phyloP scores from a whole-genome alignment of 2,888 invertebrate species.

The Nemotelus pantherinus region DNA sequence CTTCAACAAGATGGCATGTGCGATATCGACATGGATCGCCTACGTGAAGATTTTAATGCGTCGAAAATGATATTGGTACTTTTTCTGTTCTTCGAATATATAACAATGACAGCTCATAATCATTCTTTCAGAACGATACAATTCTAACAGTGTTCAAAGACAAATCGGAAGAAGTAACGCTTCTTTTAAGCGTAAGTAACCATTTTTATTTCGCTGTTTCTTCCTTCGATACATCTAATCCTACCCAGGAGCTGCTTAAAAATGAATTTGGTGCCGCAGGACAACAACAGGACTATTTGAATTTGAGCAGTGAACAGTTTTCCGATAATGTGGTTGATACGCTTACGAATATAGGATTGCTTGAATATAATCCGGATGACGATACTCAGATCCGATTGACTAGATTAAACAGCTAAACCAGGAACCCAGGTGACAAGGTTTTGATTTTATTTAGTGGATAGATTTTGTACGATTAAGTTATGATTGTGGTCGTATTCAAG shows the following conservation, averaged over 20 bases:
- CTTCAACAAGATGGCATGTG: background rate
- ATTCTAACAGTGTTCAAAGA: slow-evolving; percentile 12
- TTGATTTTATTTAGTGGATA: background rate
- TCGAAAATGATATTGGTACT: slow-evolving; percentile 30
- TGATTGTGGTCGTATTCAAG: too few species aligned
- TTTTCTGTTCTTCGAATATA: background rate
- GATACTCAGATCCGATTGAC: slow-evolving; percentile 16
- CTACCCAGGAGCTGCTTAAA: slow-evolving; percentile 21
- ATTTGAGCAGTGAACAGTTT: slow-evolving; percentile 8
- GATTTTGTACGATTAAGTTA: background rate
- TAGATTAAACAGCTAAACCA: background rate
- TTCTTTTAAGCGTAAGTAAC: slow-evolving; percentile 13
- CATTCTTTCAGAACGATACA: slow-evolving; percentile 21
- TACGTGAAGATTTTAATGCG: slow-evolving; percentile 18
- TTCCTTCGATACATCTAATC: background rate
- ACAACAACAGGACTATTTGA: background rate
- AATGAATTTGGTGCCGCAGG: slow-evolving; percentile 7
- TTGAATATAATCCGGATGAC: slow-evolving; percentile 21
- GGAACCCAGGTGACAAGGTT: background rate
- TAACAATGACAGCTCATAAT: background rate
- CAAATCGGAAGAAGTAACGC: slow-evolving; percentile 15
- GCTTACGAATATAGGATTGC: background rate
- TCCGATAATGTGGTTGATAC: slow-evolving; percentile 17
- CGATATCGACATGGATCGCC: slow-evolving; percentile 16
- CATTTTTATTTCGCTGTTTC: background rate